Evolutionary conservation across 2,113 vertebrate species (phyloP), one percentile per base, ranked within the genome.

Genomic region (Phyllostomus hastatus): DNA sequence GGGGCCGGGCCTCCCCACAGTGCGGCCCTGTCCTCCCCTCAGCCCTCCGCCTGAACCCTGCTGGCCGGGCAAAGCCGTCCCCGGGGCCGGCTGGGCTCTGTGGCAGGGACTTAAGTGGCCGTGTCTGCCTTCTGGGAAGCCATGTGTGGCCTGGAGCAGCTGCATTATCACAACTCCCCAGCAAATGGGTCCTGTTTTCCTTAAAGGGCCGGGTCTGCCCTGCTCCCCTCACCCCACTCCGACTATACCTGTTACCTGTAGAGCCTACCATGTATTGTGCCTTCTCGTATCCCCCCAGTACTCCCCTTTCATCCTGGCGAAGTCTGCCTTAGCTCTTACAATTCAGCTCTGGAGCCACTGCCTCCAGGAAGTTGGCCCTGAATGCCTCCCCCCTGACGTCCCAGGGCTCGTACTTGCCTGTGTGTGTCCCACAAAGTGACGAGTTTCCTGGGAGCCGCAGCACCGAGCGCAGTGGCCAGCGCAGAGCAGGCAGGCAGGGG

Each of bases 1-100:
- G 0, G 15, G 48, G 43, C 84, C 0, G 8, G 95, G 86, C 72
- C 75, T 67, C 48, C 54, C 87, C 82, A 97, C 96, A 96, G 90
- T 78, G 61, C 0, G 3, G 91, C 86, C 94, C 93, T 96, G 95
- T 96, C 72, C 31, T 94, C 24, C 72, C 52, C 15, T 31, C 48
- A 3, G 92, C 7, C 96, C 92, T 89, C 92, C 3, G 15, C 1
- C 12, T 92, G 95, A 95, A 81, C 95, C 85, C 67, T 50, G n/a
- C 88, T 2, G 41, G 33, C 54, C 24, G 41, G 79, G n/a, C 14
- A 38, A 1, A 52, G 28, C 78, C 75, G 41, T 33, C 70, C 54
- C 48, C 0, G 0, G 73, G 26, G 54, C 64, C 59, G 80, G 50
- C 91, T 86, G 22, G 1, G 28, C 50, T 24, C 79, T 22, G 17